Conservation (phyloP, 2,797 vertebrate genomes). For the Gobionotothen gibberifrons region DNA sequence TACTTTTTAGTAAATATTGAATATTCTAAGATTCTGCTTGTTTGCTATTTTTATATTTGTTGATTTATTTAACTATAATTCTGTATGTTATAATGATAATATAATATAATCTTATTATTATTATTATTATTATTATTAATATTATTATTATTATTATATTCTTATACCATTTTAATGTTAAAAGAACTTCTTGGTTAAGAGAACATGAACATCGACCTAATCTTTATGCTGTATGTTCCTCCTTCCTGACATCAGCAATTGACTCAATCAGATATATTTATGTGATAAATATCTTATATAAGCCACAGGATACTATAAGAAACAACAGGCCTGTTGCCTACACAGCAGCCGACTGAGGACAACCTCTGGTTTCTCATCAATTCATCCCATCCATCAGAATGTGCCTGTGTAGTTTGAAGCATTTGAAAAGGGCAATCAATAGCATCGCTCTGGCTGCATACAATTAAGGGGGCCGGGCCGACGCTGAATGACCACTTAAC, state of each 20-base stretch:
- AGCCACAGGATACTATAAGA: neutral
- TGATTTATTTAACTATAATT: neutral
- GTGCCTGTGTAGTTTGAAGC: constrained; percentile 29
- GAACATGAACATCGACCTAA: neutral
- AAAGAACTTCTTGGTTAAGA: neutral
- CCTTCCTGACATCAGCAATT: neutral
- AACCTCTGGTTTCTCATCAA: constrained; percentile 27
- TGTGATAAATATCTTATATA: neutral
- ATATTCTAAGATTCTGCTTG: neutral
- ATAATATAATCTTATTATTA: neutral
- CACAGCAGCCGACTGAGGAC: neutral
- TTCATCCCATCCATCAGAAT: constrained; percentile 40
- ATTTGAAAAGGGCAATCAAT: constrained; percentile 63
- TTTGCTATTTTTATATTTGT: neutral
- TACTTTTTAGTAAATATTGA: neutral
- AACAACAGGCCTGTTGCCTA: constrained; percentile 7
- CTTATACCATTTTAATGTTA: neutral
- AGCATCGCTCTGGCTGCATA: constrained; percentile 36
- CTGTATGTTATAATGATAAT: neutral
- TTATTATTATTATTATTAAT: neutral
- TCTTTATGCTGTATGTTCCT: neutral
- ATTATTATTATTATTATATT: neutral
- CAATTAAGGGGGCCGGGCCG: constrained; percentile 34
- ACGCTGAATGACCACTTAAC: constrained; percentile 62
- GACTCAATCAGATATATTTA: neutral